phyloP scores from a whole-genome alignment of 2,888 invertebrate species.

The Axea sp. region DNA sequence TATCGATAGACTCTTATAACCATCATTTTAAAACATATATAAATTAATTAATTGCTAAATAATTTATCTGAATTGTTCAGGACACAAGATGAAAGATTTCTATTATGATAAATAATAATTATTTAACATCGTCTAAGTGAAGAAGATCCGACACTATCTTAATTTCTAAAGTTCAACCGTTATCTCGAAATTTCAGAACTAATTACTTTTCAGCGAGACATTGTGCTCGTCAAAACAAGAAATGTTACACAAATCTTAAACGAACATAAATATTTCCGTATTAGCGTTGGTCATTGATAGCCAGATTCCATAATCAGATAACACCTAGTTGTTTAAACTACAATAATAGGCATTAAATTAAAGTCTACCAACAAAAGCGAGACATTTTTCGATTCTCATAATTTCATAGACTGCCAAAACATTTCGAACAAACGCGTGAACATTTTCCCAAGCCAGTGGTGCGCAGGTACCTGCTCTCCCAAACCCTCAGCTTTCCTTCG shows the following conservation, averaged over 20 bases:
- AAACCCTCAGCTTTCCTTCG: slow-evolving; percentile 22
- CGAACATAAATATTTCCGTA: slow-evolving; percentile 42
- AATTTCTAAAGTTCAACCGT: too few species aligned
- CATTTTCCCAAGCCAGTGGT: slow-evolving; percentile 11
- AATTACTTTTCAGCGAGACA: too few species aligned
- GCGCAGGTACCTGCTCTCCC: slow-evolving; percentile 33
- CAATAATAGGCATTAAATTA: slow-evolving; percentile 49
- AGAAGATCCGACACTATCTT: too few species aligned
- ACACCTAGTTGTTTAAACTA: slow-evolving; percentile 30
- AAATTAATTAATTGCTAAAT: too few species aligned
- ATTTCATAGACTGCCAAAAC: background rate
- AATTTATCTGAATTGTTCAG: too few species aligned
- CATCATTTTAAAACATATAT: too few species aligned
- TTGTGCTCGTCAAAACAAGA: too few species aligned
- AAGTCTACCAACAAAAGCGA: slow-evolving; percentile 33
- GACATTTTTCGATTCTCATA: slow-evolving; percentile 4
- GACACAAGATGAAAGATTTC: too few species aligned
- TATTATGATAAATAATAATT: too few species aligned
- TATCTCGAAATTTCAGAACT: too few species aligned
- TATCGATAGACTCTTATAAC: slow-evolving; percentile 1
- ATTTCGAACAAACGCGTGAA: background rate
- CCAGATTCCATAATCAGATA: slow-evolving; percentile 34
- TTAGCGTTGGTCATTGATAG: slow-evolving; percentile 39
- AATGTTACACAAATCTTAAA: slow-evolving; percentile 1
- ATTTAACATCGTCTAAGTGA: too few species aligned